Conservation (phyloP, 2,888 invertebrate genomes). For the Drosophila lutescens region DNA sequence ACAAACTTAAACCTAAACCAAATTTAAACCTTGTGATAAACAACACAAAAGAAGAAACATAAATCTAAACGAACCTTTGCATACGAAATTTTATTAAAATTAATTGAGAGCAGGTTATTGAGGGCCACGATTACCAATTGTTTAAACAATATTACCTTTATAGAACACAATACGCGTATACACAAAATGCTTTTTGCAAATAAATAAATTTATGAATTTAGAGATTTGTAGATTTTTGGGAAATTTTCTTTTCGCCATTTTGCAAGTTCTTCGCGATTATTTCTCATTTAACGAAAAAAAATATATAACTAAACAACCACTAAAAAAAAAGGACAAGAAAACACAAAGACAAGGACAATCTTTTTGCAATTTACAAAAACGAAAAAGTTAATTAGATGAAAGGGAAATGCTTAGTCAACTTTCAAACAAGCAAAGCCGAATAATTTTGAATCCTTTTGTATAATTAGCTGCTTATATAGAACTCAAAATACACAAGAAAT, state of each 20-base stretch:
- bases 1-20: slow-evolving; percentile 54
- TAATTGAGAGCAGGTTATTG: slow-evolving; percentile 71
- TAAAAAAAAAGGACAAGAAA: slow-evolving; percentile 29
- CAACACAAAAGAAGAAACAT: slow-evolving; percentile 38
- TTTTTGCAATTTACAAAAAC: slow-evolving; percentile 63
- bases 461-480: slow-evolving; percentile 21
- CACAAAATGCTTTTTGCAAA: slow-evolving; percentile 59
- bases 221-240: slow-evolving; percentile 45
- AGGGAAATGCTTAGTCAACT: slow-evolving; percentile 14
- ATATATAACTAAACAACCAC: slow-evolving; percentile 18
- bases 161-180: slow-evolving; percentile 47
- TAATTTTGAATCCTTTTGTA: slow-evolving; percentile 25
- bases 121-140: slow-evolving; percentile 70
- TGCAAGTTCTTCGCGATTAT: slow-evolving; percentile 44
- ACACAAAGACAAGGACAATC: slow-evolving; percentile 70
- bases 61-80: slow-evolving; percentile 53
- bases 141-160: slow-evolving; percentile 57
- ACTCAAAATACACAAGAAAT: slow-evolving; percentile 12
- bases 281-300: slow-evolving; percentile 22
- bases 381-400: slow-evolving; percentile 19
- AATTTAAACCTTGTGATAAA: slow-evolving; percentile 69
- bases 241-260: slow-evolving; percentile 38
- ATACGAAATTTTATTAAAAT: slow-evolving; percentile 58
- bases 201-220: slow-evolving; percentile 41
- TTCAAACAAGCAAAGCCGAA: slow-evolving; percentile 37